Conservation (phyloP, 2,113 vertebrate genomes). For the Capricornis sumatraensis region DNA sequence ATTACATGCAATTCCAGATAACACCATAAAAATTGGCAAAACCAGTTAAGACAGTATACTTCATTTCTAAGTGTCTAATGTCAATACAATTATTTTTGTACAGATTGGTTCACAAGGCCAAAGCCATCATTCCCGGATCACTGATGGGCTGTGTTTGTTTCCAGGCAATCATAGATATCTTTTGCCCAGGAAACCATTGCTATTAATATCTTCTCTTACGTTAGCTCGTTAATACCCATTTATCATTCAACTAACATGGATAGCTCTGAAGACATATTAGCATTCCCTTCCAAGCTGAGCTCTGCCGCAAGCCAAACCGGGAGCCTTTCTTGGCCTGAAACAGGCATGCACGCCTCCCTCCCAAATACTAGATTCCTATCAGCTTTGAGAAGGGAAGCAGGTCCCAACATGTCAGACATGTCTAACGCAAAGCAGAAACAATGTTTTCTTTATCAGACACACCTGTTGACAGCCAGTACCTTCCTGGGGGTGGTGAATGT, state of each 20-base stretch:
- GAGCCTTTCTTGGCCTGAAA: not conserved
- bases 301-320: not conserved
- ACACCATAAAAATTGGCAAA: not conserved
- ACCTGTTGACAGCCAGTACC: not conserved
- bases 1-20: not conserved
- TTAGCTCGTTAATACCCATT: not conserved
- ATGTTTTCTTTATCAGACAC: conserved; percentile 39
- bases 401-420: not conserved
- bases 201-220: not conserved
- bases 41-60: not conserved
- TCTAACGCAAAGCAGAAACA: conserved; percentile 4
- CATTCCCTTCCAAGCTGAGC: not conserved
- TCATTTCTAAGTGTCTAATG: not conserved
- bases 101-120: not conserved
- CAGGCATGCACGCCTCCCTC: not conserved
- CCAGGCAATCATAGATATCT: not conserved
- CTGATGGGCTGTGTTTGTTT: not conserved
- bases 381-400: not conserved
- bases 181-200: not conserved
- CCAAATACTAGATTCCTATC: not conserved
- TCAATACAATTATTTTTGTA: not conserved
- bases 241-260: not conserved
- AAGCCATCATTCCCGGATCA: not conserved
- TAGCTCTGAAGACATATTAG: not conserved
- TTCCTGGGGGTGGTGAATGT: not conserved